These are phyloP conservation scores for Porites australiensis DNA, from an alignment of 64 coral and sea anemone genomes.

Conservation along the genomic window DNA sequence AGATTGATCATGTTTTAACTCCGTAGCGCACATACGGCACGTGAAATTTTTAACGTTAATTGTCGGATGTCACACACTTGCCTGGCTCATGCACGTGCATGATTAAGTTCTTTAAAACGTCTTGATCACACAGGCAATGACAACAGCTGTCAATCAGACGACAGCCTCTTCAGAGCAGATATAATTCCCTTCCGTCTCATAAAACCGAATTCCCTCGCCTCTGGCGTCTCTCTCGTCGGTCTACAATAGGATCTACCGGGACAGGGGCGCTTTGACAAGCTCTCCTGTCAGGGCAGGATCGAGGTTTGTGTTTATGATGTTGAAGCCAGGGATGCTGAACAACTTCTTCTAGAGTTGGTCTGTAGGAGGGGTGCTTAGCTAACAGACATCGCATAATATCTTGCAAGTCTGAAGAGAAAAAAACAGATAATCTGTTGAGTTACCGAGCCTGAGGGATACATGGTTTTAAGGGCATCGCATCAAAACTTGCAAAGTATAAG, in stretches of 20 bases:
- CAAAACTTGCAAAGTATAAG: no score
- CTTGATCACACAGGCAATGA: not conserved
- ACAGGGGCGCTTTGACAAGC: slow-evolving; percentile 17
- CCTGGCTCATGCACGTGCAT: no score
- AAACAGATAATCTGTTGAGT: not conserved
- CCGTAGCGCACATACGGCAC: no score
- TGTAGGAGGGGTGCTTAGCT: slow-evolving; percentile 69
- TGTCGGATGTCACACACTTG: no score
- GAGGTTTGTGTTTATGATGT: not conserved
- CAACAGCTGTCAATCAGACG: not conserved
- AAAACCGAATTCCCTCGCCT: slow-evolving; percentile 18
- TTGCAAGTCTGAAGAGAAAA: slow-evolving; percentile 33
- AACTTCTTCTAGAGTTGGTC: slow-evolving; percentile 60
- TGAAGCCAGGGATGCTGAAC: slow-evolving; percentile 68
- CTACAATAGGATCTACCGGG: not conserved
- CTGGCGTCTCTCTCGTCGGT: not conserved
- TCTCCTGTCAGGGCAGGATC: slow-evolving; percentile 9
- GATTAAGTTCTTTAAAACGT: no score
- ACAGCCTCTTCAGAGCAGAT: not conserved
- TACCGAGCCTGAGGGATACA: not conserved
- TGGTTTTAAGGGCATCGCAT: not conserved
- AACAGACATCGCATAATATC: slow-evolving; percentile 56
- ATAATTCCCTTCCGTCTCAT: not conserved
- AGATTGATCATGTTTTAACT: no score
- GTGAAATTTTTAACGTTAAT: no score